Percentiles rank a stretch among this genome's conserved stretches.
Evolutionary conservation across 2,888 invertebrate genomes (phyloP).

Genomic region (Tanypteryx hageni): DNA sequence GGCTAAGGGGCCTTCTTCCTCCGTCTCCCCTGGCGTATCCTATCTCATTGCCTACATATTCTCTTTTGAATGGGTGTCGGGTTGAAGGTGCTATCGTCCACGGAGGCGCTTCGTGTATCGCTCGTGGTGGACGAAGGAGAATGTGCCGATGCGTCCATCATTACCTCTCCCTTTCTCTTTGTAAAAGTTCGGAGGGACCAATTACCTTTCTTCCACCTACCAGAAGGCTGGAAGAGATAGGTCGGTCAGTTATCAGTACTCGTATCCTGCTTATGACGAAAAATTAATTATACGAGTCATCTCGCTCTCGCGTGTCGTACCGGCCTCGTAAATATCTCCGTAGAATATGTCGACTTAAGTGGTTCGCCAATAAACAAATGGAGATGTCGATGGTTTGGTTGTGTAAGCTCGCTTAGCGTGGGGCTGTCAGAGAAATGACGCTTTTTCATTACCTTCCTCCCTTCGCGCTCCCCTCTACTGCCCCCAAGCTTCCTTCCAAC

Average conservation of each 20-base stretch:
- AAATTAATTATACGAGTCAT: no score
- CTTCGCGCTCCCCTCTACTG: background rate
- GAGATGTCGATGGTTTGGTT: background rate
- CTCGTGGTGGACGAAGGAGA: background rate
- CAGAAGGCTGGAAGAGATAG: no score
- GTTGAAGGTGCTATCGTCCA: background rate
- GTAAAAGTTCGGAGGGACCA: no score
- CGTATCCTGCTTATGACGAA: no score
- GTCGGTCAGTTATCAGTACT: no score
- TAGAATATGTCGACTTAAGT: no score
- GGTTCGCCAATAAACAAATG: background rate
- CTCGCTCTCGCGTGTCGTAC: no score
- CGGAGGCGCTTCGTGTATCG: background rate
- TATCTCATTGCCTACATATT: background rate
- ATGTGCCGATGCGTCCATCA: background rate
- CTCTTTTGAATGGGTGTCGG: background rate
- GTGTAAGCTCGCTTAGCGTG: background rate
- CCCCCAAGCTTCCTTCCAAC: background rate
- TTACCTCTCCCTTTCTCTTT: background rate
- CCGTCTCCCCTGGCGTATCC: background rate
- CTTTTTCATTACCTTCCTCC: slow-evolving; percentile 8
- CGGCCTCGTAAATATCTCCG: no score
- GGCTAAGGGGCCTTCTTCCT: background rate
- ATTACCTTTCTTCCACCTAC: no score
- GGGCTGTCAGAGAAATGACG: background rate